Base-by-base conservation (phyloP, 2,888 invertebrate species). In the Drosophila anomelani region DNA sequence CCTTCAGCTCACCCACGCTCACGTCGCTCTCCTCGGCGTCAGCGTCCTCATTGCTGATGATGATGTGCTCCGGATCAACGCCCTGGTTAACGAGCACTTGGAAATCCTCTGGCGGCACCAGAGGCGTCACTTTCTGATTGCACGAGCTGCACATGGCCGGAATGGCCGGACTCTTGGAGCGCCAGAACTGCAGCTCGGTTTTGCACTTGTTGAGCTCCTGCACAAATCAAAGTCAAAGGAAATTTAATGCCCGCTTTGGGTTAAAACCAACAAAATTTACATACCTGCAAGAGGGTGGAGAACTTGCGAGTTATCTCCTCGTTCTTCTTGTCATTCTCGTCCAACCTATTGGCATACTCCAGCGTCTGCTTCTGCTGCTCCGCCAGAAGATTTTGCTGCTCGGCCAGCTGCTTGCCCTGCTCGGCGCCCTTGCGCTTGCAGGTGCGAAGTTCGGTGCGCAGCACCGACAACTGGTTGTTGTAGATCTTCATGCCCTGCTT, bases 141-240 rank as follows among this genome's bases (percentile, higher is more conserved):
- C 96, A 97, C 79, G 95, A 94, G 39, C 94, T 95, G 90, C 97
- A 97, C 6, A 85, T 71, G 63, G 95, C 94, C 74, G 95, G 95
- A 82, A 94, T 94, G 76, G 97, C 96, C 13, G 97, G 96, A 74
- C 97, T 96, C 84, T 97, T 97, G 46, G 97, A 97, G 68, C 97
- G 95, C 97, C 97, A 97, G 92, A 97, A 97, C 93, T 97, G 97
- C 87, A 97, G 93, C 93, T 97, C 97, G 39, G 97, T 97, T 93
- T 97, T 97, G 93, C 97, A 97, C 92, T 97, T 97, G 93, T 97
- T 97, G 83, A 97, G 93, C 93, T 97, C 97, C 95, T 97, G 94
- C 3, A 90, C 88, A 71, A 49, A 62, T 9, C 20, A 10, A 29
- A 47, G 7, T 7, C 13, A 29, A 43, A 36, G 13, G 1, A 8